A percentile compares a stretch with the other conserved stretches of the same genome.
phyloP scores from a whole-genome alignment of 2,113 vertebrate species.

The Bubalus kerabau region DNA sequence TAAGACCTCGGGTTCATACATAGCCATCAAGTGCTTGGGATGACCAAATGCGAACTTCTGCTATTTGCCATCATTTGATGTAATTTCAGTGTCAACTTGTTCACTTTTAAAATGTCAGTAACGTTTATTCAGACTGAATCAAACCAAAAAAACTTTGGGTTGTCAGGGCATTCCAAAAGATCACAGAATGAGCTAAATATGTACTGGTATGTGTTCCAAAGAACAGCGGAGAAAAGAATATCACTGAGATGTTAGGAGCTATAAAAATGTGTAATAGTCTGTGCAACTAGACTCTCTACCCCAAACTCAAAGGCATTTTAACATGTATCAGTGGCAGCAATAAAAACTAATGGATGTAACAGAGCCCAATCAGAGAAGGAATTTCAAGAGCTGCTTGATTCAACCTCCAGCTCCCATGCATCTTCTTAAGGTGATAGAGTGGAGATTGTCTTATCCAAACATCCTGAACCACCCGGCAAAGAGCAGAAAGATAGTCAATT shows the following conservation, averaged over 20 bases:
- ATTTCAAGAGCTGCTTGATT: not conserved
- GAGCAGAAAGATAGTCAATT: not conserved
- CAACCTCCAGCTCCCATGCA: not conserved
- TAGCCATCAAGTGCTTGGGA: not conserved
- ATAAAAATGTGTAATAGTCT: not conserved
- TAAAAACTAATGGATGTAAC: not conserved
- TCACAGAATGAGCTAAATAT: not conserved
- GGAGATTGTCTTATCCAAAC: not conserved
- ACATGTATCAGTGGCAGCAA: not conserved
- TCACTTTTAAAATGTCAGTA: constrained; percentile 49
- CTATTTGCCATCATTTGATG: constrained; percentile 40
- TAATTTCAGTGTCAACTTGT: constrained; percentile 42
- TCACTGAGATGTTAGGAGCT: not conserved
- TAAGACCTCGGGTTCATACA: not conserved
- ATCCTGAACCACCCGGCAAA: not conserved
- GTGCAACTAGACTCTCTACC: not conserved
- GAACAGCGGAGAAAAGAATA: not conserved
- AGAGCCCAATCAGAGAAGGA: not conserved
- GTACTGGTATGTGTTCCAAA: not conserved
- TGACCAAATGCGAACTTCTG: constrained; percentile 25
- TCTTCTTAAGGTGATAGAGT: not conserved
- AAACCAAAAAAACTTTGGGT: not conserved
- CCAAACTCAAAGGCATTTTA: not conserved
- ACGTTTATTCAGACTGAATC: constrained; percentile 5
- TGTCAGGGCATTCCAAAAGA: not conserved